Percentiles rank a stretch among this genome's conserved stretches.
These are phyloP conservation scores for Bradypodion pumilum DNA, from an alignment of 2,797 vertebrate genomes.

Conservation along the genomic window DNA sequence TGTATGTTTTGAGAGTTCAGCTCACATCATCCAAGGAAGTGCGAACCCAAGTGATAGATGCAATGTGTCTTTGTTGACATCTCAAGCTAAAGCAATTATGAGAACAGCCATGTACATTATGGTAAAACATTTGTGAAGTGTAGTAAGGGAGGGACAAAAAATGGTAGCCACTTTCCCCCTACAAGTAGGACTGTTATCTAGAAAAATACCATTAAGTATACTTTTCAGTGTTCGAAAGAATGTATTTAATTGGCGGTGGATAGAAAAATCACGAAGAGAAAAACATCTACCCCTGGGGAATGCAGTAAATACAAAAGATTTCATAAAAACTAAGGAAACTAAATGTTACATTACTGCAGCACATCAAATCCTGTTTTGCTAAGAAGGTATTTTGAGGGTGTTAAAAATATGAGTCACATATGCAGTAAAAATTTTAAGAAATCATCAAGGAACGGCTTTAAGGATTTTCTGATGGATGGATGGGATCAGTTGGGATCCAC, in stretches of 20 bases:
- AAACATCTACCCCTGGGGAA: slow-evolving; percentile 18
- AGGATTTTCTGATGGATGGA: not conserved
- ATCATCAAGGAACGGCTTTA: slow-evolving; percentile 28
- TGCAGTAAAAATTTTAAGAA: slow-evolving; percentile 41
- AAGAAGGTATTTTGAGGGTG: slow-evolving; percentile 7
- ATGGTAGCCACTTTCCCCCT: not conserved
- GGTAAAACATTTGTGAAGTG: not conserved
- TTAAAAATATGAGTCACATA: not conserved
- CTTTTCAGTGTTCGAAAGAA: not conserved
- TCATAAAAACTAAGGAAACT: slow-evolving; percentile 44
- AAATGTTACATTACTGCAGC: slow-evolving; percentile 45
- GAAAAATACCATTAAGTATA: slow-evolving; percentile 1
- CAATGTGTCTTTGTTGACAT: not conserved
- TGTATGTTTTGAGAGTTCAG: not conserved
- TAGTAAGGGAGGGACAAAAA: not conserved
- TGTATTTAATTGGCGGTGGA: not conserved
- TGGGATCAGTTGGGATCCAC: not conserved
- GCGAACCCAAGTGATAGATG: not conserved
- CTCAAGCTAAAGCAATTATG: not conserved
- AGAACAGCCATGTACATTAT: not conserved
- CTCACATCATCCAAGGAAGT: not conserved
- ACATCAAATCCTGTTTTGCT: slow-evolving; percentile 1
- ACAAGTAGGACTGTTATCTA: not conserved
- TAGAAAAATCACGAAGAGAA: not conserved
- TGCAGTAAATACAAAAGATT: slow-evolving; percentile 34